Percentiles rank a stretch among this genome's conserved stretches.
phyloP scores from a whole-genome alignment of 2,888 invertebrate genomes.

The Melolontha melolontha region DNA sequence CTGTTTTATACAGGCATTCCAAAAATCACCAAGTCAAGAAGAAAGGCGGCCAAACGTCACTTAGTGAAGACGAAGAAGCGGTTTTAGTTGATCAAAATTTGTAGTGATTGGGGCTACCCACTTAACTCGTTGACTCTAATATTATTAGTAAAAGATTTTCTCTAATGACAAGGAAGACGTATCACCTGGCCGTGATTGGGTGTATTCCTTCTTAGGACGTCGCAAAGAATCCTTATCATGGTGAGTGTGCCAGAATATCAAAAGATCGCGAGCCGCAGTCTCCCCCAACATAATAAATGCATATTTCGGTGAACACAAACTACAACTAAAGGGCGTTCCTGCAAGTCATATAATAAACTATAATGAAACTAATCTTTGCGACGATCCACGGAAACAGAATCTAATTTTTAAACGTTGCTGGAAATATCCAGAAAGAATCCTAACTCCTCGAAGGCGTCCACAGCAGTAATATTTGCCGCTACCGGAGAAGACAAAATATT shows the following conservation, averaged over 20 bases:
- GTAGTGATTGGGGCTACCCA: constrained; percentile 13
- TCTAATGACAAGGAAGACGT: constrained; percentile 4
- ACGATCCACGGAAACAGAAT: too few species aligned
- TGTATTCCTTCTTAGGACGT: too few species aligned
- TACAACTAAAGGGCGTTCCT: too few species aligned
- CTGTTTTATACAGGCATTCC: constrained; percentile 3
- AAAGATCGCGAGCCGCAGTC: constrained; percentile 3
- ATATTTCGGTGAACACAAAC: too few species aligned
- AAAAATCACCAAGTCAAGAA: constrained; percentile 5
- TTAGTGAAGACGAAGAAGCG: constrained; percentile 11
- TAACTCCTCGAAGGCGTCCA: constrained; percentile 9
- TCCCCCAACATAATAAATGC: too few species aligned
- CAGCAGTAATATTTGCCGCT: constrained; percentile 1
- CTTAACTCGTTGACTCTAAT: constrained; percentile 1
- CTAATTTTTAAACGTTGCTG: too few species aligned
- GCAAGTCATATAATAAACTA: too few species aligned
- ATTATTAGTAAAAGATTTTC: constrained; percentile 9
- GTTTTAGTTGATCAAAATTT: constrained; percentile 11
- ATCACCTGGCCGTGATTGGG: too few species aligned
- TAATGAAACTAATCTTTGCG: too few species aligned
- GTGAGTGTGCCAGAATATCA: constrained; percentile 7
- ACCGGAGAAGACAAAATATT: too few species aligned
- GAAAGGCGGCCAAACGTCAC: constrained; percentile 9
- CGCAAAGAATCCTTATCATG: constrained; percentile 13
- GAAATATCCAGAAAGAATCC: constrained; percentile 3